These are phyloP conservation scores for Enteromius argenteus DNA, from an alignment of 2,797 vertebrate genomes.

Conservation along the genomic window DNA sequence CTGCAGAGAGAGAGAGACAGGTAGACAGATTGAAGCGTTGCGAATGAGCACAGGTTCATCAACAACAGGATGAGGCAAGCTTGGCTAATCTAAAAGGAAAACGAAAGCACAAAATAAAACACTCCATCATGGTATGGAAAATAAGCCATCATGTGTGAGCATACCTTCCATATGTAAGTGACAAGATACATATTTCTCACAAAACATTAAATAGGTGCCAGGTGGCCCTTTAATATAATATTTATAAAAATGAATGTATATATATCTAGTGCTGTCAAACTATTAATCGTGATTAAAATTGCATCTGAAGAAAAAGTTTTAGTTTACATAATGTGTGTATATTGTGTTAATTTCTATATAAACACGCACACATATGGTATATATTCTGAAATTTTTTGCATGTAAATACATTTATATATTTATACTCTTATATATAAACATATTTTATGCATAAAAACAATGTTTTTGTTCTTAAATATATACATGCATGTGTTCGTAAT, in stretches of 20 bases:
- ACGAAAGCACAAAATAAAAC: background rate
- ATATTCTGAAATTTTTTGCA: no score
- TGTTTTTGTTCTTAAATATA: no score
- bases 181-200: background rate
- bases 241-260: background rate
- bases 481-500: no score
- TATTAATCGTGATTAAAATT: no score
- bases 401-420: no score
- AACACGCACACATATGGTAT: no score
- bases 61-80: conserved; percentile 16
- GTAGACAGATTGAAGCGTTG: conserved; percentile 16
- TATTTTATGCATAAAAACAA: no score
- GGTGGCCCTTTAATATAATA: background rate
- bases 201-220: background rate
- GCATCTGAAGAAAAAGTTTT: no score
- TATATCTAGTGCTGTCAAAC: background rate
- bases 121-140: background rate
- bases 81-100: background rate
- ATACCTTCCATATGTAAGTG: background rate
- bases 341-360: no score
- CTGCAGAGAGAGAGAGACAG: conserved; percentile 1
- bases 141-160: background rate
- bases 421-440: no score
- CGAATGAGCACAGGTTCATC: background rate
- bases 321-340: no score